phyloP scores from a whole-genome alignment of 2,888 invertebrate species.

The Metalampra italica region DNA sequence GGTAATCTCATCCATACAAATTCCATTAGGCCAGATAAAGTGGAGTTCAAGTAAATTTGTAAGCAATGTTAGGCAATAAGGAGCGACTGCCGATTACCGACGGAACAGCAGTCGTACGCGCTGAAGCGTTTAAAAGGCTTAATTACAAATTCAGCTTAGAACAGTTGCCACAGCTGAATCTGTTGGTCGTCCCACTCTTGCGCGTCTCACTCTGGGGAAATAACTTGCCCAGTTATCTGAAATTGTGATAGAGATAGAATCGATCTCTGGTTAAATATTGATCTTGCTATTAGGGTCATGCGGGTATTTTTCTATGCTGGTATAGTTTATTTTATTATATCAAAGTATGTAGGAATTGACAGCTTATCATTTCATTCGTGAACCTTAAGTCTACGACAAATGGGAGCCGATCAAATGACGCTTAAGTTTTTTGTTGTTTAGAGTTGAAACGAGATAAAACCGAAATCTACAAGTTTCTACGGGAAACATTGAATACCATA shows the following conservation, averaged over 20 bases:
- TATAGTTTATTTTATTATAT: no score
- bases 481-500: no score
- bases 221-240: constrained; percentile 35
- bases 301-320: not conserved
- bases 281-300: constrained; percentile 4
- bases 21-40: constrained; percentile 1
- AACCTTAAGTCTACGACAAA: no score
- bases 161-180: constrained; percentile 24
- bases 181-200: constrained; percentile 27
- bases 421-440: no score
- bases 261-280: constrained; percentile 6
- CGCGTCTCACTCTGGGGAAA: constrained; percentile 43
- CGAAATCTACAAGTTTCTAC: no score
- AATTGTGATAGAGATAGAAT: constrained; percentile 27
- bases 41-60: not conserved
- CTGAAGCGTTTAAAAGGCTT: constrained; percentile 30
- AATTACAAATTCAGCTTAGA: constrained; percentile 40
- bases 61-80: constrained; percentile 6
- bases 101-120: constrained; percentile 6
- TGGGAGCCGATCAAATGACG: no score
- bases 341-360: no score
- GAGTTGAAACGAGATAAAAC: no score
- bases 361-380: no score
- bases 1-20: not conserved
- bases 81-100: constrained; percentile 4